phyloP scores from a whole-genome alignment of 2,113 vertebrate species.

The Haliaeetus leucogaster region DNA sequence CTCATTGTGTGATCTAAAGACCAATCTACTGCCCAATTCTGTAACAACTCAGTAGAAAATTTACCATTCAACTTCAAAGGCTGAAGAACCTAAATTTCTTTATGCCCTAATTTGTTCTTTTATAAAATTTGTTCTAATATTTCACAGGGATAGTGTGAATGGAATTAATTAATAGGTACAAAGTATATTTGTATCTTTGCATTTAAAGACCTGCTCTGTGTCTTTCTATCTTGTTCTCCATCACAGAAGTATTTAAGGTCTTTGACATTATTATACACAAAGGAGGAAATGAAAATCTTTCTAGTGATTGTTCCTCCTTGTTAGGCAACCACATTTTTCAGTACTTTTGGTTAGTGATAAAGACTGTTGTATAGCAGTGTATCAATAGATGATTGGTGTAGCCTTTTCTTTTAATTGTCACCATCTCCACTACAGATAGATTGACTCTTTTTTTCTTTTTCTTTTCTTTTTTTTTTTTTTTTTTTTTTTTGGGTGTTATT shows the following conservation, averaged over 20 bases:
- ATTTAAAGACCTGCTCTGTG: neutral
- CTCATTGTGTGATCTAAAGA: neutral
- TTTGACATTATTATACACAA: neutral
- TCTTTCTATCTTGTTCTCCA: neutral
- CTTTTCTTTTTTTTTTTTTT: neutral
- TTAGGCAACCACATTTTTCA: slow-evolving; percentile 7
- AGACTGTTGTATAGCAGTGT: neutral
- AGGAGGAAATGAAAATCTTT: slow-evolving; percentile 15
- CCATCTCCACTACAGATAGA: neutral
- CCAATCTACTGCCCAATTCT: neutral
- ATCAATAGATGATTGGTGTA: slow-evolving; percentile 25
- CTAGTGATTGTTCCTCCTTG: neutral
- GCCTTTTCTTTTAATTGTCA: slow-evolving; percentile 49
- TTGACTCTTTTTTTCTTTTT: rapidly evolving
- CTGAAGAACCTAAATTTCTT: neutral
- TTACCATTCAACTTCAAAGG: neutral
- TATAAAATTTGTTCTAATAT: neutral
- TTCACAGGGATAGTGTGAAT: neutral
- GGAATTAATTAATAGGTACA: neutral
- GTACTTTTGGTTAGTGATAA: neutral
- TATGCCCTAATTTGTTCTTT: neutral
- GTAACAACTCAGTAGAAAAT: neutral
- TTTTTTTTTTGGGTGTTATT: neutral
- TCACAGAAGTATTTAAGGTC: neutral
- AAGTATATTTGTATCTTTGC: neutral